Evolutionary conservation across 2,113 vertebrate species (phyloP), one percentile per base, ranked within the genome.

Genomic region (Rana temporaria): DNA sequence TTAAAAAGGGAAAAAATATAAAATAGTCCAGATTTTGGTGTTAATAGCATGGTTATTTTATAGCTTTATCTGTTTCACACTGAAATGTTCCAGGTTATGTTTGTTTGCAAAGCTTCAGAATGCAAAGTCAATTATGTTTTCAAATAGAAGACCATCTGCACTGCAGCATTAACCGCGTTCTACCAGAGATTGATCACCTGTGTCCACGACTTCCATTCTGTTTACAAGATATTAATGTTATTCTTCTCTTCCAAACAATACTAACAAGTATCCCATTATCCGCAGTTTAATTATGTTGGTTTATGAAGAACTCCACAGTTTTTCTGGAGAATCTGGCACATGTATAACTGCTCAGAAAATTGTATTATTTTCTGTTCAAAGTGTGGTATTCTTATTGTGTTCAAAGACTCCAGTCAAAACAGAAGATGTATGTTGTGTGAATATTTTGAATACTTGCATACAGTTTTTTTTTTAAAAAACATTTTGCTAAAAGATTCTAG

Each of bases 71-170:
- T 82, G 80, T 73, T 82, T 55, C 70, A 53, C 17, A 75, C 26
- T 18, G 17, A 53, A 72, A 63, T 71, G 66, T 24, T 73, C 74
- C 52, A 82, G 70, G 70, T 82, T 74, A 75, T 66, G 48, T 63
- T 64, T 66, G 70, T 71, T 30, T 59, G 74, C 68, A 81, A 82
- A 74, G 80, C 70, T 53, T 57, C 42, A 74, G 62, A 82, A 82
- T 66, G 63, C 70, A 82, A 82, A 82, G 70, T 82, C 80, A 74
- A 82, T 82, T 82, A 82, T 82, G 70, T 74, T 82, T 59, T 53
- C 69, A 82, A 82, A 82, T 72, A 82, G 38, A 82, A 30, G 69
- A 64, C 79, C 79, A 82, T 74, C 80, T 82, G 80, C 70, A 82
- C 80, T 59, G 70, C 70, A 32, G 70, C 60, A 74, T 74, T 74